These are phyloP conservation scores for Aphaenogaster rudis DNA, from an alignment of 1,140 invertebrate species.

Conservation along the genomic window DNA sequence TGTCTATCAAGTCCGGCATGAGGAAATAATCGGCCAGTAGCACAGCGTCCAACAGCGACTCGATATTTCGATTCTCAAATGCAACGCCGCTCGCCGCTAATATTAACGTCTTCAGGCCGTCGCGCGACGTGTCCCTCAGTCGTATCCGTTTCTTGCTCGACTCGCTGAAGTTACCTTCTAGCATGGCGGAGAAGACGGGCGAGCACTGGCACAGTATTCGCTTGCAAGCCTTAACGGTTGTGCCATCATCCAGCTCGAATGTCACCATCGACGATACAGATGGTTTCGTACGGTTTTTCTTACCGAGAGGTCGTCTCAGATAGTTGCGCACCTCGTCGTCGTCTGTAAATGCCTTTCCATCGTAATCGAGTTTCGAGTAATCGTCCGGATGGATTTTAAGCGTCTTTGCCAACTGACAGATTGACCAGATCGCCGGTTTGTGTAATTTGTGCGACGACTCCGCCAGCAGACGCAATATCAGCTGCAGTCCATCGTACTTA, in stretches of 20 bases:
- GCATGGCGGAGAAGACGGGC: conserved; percentile 89
- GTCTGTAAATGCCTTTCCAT: not conserved
- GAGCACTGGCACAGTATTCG: conserved; percentile 89
- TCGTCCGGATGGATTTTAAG: conserved; percentile 78
- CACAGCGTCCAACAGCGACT: conserved; percentile 90
- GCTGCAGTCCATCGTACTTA: conserved; percentile 78
- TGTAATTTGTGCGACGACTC: conserved; percentile 77
- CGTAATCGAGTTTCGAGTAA: conserved; percentile 2
- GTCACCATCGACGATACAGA: conserved; percentile 83
- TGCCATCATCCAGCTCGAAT: conserved; percentile 90
- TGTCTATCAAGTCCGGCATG: conserved; percentile 88
- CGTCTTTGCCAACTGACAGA: conserved; percentile 79
- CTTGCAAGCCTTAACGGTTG: conserved; percentile 88
- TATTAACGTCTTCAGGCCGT: conserved; percentile 87
- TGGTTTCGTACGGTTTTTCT: conserved; percentile 72
- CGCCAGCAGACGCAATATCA: conserved; percentile 80
- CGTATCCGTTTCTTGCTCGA: conserved; percentile 88
- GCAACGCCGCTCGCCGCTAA: conserved; percentile 85
- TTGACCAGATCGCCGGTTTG: conserved; percentile 81
- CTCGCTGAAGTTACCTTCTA: conserved; percentile 90
- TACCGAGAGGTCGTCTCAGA: not conserved
- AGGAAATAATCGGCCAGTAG: conserved; percentile 89
- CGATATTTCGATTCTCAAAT: conserved; percentile 86
- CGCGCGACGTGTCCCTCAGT: conserved; percentile 88
- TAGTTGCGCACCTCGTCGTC: conserved; percentile 4